A percentile compares a stretch with the other conserved stretches of the same genome.
These are phyloP conservation scores for Zosterops hypoxanthus DNA, from an alignment of 2,113 vertebrate species.

Conservation along the genomic window DNA sequence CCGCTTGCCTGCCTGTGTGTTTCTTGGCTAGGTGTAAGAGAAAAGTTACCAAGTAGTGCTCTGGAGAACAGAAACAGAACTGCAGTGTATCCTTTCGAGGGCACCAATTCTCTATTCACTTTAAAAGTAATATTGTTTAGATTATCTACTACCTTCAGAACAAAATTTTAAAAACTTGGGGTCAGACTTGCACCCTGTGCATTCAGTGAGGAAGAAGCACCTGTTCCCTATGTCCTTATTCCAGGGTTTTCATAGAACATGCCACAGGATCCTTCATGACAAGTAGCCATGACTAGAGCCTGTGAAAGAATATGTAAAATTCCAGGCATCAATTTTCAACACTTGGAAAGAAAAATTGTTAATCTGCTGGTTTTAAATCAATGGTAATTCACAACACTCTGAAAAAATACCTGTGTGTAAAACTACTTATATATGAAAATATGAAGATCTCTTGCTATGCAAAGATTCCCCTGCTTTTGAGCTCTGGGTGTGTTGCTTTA, in stretches of 20 bases:
- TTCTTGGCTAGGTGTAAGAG: background rate
- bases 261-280: accelerated
- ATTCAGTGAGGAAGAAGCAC: accelerated
- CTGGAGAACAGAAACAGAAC: conserved; percentile 5
- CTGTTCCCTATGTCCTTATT: accelerated
- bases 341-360: background rate
- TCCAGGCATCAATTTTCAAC: background rate
- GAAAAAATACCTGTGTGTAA: background rate
- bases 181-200: accelerated
- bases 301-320: background rate
- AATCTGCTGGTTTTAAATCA: background rate
- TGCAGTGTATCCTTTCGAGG: background rate
- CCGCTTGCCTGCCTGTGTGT: conserved; percentile 33
- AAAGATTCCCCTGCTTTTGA: background rate
- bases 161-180: background rate
- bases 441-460: background rate
- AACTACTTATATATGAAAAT: background rate
- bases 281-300: background rate
- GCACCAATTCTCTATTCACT: background rate
- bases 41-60: background rate
- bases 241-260: background rate
- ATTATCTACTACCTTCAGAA: background rate
- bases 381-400: background rate
- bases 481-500: background rate
- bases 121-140: background rate